Evolutionary conservation across 2,113 vertebrate species (phyloP).

Genomic region (Pseudolaguvia tuberculata): DNA sequence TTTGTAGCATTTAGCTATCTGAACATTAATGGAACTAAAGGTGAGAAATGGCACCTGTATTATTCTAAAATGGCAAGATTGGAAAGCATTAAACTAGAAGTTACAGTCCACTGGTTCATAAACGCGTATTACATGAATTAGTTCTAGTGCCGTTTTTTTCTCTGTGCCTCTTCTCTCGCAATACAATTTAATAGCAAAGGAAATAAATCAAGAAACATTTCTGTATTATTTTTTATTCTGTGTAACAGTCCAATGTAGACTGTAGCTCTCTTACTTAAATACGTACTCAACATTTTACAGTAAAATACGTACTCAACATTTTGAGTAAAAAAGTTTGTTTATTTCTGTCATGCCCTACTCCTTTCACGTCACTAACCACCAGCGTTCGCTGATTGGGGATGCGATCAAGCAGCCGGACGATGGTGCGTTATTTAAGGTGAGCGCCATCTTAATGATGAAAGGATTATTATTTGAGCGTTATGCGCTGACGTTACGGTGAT

Average conservation of each 20-base stretch:
- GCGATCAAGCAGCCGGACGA: too few species aligned
- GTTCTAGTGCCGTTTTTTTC: constrained; percentile 23
- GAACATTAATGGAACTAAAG: constrained; percentile 46
- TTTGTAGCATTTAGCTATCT: constrained; percentile 36
- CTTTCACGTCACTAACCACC: too few species aligned
- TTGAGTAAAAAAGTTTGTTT: too few species aligned
- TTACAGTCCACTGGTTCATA: constrained; percentile 64
- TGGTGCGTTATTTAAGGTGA: too few species aligned
- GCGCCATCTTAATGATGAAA: too few species aligned
- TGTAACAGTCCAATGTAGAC: constrained; percentile 33
- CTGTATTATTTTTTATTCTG: constrained; percentile 2
- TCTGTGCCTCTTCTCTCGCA: constrained; percentile 42
- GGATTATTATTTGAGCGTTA: too few species aligned
- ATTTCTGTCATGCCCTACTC: too few species aligned
- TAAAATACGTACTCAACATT: too few species aligned
- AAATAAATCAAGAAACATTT: constrained; percentile 11
- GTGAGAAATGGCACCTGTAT: constrained; percentile 52
- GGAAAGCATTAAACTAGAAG: constrained; percentile 60
- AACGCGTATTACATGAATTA: constrained; percentile 67
- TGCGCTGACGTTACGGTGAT: too few species aligned
- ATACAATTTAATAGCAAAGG: background rate
- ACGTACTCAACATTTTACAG: too few species aligned
- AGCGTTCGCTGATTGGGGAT: too few species aligned
- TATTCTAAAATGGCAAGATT: constrained; percentile 50
- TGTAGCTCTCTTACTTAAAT: too few species aligned